phyloP scores from a whole-genome alignment of 1,140 invertebrate genomes.

The Euwallacea fornicatus region DNA sequence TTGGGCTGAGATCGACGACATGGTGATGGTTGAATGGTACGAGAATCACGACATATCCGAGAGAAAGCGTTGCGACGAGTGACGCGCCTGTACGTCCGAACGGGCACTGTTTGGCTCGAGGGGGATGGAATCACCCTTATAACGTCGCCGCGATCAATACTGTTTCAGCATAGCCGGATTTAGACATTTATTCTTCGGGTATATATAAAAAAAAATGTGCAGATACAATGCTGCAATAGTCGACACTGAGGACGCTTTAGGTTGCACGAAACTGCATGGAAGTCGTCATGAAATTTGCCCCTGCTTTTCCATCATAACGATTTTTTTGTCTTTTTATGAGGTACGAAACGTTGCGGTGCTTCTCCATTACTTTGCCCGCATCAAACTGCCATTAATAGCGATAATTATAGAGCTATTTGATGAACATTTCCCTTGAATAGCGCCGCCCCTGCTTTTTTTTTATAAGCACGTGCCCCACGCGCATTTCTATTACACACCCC shows the following conservation, averaged over 20 bases:
- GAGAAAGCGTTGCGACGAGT: not conserved
- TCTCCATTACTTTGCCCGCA: not conserved
- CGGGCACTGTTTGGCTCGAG: slow-evolving; percentile 14
- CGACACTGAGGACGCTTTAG: too few species aligned
- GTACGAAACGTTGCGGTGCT: not conserved
- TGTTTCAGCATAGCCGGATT: slow-evolving; percentile 17
- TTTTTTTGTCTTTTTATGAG: not conserved
- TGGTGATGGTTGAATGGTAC: not conserved
- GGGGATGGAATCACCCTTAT: slow-evolving; percentile 15
- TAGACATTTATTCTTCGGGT: slow-evolving; percentile 5
- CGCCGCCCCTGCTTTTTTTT: not conserved
- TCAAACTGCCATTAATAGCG: not conserved
- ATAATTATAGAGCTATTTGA: not conserved
- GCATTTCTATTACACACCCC: slow-evolving; percentile 17
- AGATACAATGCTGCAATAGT: not conserved
- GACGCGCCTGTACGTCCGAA: not conserved
- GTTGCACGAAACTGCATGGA: too few species aligned
- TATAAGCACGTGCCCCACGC: slow-evolving; percentile 13
- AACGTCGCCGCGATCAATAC: slow-evolving; percentile 8
- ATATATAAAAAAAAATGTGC: not conserved
- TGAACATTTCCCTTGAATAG: not conserved
- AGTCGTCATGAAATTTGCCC: too few species aligned
- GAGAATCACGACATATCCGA: slow-evolving; percentile 8
- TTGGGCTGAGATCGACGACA: slow-evolving; percentile 68
- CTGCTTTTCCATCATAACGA: too few species aligned